These are phyloP conservation scores for Drosophila lowei DNA, from an alignment of 1,140 invertebrate species.

Conservation along the genomic window DNA sequence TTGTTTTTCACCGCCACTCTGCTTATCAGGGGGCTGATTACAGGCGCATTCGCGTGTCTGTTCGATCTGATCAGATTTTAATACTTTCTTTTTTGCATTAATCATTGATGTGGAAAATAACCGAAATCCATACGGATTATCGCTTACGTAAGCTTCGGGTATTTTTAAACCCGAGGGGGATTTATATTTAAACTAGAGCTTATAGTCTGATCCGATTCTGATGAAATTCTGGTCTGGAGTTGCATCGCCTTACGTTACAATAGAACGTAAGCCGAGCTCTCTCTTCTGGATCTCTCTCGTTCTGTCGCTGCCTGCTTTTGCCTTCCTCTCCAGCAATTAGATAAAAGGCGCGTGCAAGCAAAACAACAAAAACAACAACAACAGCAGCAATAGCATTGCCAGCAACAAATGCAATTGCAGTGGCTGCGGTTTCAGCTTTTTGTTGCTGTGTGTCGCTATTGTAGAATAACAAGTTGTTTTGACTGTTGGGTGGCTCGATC, in stretches of 20 bases:
- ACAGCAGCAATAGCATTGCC: slow-evolving; percentile 33
- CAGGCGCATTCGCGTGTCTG: slow-evolving; percentile 35
- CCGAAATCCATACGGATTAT: slow-evolving; percentile 46
- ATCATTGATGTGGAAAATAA: slow-evolving; percentile 64
- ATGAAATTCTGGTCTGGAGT: slow-evolving; percentile 30
- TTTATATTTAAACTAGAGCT: slow-evolving; percentile 26
- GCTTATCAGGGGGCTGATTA: slow-evolving; percentile 47
- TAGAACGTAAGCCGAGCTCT: slow-evolving; percentile 21
- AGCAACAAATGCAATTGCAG: slow-evolving; percentile 43
- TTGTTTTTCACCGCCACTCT: slow-evolving; percentile 23
- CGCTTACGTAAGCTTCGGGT: slow-evolving; percentile 8
- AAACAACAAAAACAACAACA: slow-evolving; percentile 35
- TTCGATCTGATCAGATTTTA: slow-evolving; percentile 18
- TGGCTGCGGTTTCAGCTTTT: slow-evolving; percentile 44
- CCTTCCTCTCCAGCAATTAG: slow-evolving; percentile 31
- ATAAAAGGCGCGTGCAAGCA: slow-evolving; percentile 27
- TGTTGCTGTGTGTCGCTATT: slow-evolving; percentile 37
- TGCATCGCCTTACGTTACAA: slow-evolving; percentile 18
- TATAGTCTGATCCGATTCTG: slow-evolving; percentile 16
- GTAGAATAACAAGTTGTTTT: slow-evolving; percentile 78
- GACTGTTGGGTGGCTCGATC: slow-evolving; percentile 52
- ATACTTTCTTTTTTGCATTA: slow-evolving; percentile 60
- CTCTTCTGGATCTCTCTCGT: slow-evolving; percentile 10
- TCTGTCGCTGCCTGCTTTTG: slow-evolving; percentile 2
- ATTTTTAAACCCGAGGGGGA: slow-evolving; percentile 22